Conservation (phyloP, 2,797 vertebrate species). For the Malacoctenus gilli region DNA sequence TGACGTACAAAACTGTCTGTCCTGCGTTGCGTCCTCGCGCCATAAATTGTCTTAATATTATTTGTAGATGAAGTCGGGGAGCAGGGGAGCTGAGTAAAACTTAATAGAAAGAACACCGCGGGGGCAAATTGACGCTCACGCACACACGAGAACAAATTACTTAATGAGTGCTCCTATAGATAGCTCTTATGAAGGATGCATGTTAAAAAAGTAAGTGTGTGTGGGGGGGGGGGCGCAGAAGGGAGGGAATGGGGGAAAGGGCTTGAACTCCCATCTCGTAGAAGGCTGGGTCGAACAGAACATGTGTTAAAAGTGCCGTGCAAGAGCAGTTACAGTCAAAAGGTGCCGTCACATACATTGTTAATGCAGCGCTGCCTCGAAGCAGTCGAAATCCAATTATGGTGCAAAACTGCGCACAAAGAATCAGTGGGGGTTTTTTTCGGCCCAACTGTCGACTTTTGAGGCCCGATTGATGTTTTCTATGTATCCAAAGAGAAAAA, state of each 20-base stretch:
- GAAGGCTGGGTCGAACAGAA: no score
- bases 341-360: no score
- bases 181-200: constrained; percentile 40
- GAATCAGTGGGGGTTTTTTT: no score
- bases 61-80: constrained; percentile 50
- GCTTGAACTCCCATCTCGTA: no score
- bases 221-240: constrained; percentile 5
- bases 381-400: no score
- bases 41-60: constrained; percentile 75
- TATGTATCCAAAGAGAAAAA: no score
- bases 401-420: no score
- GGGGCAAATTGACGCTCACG: constrained; percentile 38
- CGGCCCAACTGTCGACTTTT: no score
- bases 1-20: constrained; percentile 40
- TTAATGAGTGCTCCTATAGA: constrained; percentile 42
- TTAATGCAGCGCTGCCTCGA: no score
- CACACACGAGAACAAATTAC: constrained; percentile 41
- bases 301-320: no score
- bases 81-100: constrained; percentile 74
- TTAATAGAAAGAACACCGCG: constrained; percentile 64
- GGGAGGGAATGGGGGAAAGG: constrained; percentile 15
- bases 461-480: no score
- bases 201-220: constrained; percentile 48
- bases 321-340: no score
- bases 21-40: constrained; percentile 43